Percentiles rank a stretch among this genome's conserved stretches.
Evolutionary conservation across 2,113 vertebrate genomes (phyloP).

Genomic region (Arenaria interpres): DNA sequence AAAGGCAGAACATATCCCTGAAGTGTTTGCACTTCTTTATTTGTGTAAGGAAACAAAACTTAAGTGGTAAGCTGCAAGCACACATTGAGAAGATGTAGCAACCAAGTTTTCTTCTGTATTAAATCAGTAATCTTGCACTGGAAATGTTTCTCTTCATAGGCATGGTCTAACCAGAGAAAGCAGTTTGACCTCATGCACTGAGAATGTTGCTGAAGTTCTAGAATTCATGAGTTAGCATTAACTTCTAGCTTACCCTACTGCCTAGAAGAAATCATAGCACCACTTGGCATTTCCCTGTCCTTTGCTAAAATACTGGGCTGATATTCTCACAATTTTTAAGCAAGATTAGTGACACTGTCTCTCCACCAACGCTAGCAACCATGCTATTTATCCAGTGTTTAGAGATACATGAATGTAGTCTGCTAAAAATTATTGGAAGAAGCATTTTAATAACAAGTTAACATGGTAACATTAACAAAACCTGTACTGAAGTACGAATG

Average conservation of each 20-base stretch:
- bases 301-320: not conserved
- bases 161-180: not conserved
- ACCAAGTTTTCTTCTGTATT: not conserved
- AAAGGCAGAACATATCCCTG: not conserved
- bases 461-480: not conserved
- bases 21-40: not conserved
- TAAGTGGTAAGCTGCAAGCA: not conserved
- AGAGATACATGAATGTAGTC: not conserved
- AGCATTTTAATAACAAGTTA: not conserved
- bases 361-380: not conserved
- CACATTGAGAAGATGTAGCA: not conserved
- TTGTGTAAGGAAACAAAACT: not conserved
- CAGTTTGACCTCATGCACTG: not conserved
- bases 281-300: not conserved
- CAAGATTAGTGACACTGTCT: fast-evolving
- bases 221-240: not conserved
- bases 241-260: not conserved
- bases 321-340: not conserved
- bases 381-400: not conserved
- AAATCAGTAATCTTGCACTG: not conserved
- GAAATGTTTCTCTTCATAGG: not conserved
- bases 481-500: not conserved
- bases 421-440: not conserved
- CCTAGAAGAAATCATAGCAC: not conserved
- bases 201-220: not conserved